Base-by-base conservation (phyloP, 92 coral and sea anemone genomes). In the Parazoanthus atlanticus region DNA sequence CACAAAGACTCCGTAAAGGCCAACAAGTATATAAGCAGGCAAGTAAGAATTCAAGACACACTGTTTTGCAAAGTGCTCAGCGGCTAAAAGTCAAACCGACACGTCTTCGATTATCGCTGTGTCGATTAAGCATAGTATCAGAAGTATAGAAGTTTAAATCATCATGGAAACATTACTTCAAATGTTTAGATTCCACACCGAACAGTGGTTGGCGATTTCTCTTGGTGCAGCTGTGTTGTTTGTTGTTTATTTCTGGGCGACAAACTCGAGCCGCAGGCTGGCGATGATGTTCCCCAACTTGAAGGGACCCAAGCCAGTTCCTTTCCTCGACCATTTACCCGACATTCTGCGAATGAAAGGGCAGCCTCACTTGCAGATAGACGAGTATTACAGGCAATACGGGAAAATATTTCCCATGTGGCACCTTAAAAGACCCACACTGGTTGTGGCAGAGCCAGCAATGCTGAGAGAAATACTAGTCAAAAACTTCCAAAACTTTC, bases 251-350 rank as follows among this genome's bases (percentile, higher is more conserved):
- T 32, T 32, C 41, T 74, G 79, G 79, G 46, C 79, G 26, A 74
- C 79, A 25, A 74, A 36, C 79, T 74, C 79, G 49, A 74, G 79
- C 29, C 91, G 94, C 34, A 66, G 30, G 16, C 84, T 93, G 17
- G 84, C 74, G 33, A 43, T 86, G 5, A 80, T 73, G 30, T 93
- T 91, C 88, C 91, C 90, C 12, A 79, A 82, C n/a, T 17, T 93
- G 17, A 90, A 90, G 47, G 94, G 94, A 19, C 96, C 96, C 2
- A 93, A 91, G 23, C 96, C 93, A 33, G 82, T 86, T 73, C 94
- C 96, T n/a, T 93, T 93, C 81, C 11, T 93, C 12, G 91, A 88
- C 58, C 78, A 76, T 66, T 15, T 91, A 46, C 88, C 84, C 10
- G 85, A 84, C 65, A 40, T 85, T 5, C 43, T 91, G 38, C 76